Percentiles rank a stretch among this genome's conserved stretches.
Evolutionary conservation across 2,888 invertebrate genomes (phyloP).

Genomic region (Elmis aenea): DNA sequence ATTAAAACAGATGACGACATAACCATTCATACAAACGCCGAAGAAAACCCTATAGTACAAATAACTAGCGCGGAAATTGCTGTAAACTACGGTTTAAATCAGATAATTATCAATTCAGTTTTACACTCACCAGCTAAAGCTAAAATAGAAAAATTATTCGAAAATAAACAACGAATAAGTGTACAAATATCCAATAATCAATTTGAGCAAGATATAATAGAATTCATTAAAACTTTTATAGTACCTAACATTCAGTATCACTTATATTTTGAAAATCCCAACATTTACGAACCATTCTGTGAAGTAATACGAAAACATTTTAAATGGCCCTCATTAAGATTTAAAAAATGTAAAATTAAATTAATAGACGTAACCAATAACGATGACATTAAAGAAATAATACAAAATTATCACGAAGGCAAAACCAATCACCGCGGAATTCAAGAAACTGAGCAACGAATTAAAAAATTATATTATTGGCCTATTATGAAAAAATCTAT

Average conservation of each 20-base stretch:
- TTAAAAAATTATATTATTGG: constrained; percentile 19
- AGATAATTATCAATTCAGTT: not conserved
- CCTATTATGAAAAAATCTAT: constrained; percentile 18
- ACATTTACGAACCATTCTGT: constrained; percentile 10
- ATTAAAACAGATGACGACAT: too few relatives aligned
- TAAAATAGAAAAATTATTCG: not conserved
- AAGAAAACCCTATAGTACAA: too few relatives aligned
- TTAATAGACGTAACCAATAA: constrained; percentile 12
- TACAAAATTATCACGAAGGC: constrained; percentile 16
- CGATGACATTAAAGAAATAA: constrained; percentile 11
- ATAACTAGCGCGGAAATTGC: too few relatives aligned
- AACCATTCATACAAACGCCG: too few relatives aligned
- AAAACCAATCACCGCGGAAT: constrained; percentile 24
- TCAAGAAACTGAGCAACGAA: constrained; percentile 13
- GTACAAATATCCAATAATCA: constrained; percentile 8
- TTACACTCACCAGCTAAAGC: constrained; percentile 1
- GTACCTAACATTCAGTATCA: constrained; percentile 6
- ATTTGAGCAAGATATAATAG: constrained; percentile 4
- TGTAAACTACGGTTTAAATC: not conserved
- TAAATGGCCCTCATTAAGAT: constrained; percentile 1
- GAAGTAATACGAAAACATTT: constrained; percentile 3
- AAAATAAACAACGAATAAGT: not conserved
- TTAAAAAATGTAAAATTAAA: constrained; percentile 2
- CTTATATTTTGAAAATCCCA: constrained; percentile 9
- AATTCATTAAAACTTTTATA: constrained; percentile 4